These are phyloP conservation scores for Callosobruchus maculatus DNA, from an alignment of 2,888 invertebrate genomes.

Conservation along the genomic window DNA sequence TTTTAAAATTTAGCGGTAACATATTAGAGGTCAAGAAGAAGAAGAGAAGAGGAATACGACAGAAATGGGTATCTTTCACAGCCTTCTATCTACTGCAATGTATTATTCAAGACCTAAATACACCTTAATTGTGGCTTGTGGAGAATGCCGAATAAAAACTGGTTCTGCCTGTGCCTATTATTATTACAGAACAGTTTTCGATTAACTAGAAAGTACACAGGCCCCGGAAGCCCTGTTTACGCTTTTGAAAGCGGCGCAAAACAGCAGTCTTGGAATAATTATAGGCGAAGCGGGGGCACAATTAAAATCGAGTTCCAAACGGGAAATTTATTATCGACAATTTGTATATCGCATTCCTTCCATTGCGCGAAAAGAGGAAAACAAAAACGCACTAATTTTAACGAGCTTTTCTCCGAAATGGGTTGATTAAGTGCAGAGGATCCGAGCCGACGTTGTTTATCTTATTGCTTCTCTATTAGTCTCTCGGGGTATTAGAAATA, in stretches of 20 bases:
- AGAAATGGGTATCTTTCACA: too few relatives aligned
- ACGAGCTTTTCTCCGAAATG: slow-evolving; percentile 25
- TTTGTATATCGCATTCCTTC: slow-evolving; percentile 19
- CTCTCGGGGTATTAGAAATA: background rate
- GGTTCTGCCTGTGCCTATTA: too few relatives aligned
- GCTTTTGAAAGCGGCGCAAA: background rate
- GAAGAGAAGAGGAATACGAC: too few relatives aligned
- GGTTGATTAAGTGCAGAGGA: slow-evolving; percentile 24
- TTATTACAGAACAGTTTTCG: too few relatives aligned
- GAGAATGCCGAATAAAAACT: too few relatives aligned
- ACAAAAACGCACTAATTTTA: slow-evolving; percentile 3
- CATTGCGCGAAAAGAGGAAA: slow-evolving; percentile 11
- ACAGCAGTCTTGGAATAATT: background rate
- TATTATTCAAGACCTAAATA: too few relatives aligned
- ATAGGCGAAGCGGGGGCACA: slow-evolving; percentile 5
- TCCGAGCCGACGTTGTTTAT: background rate
- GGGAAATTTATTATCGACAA: slow-evolving; percentile 21
- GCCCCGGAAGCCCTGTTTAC: background rate
- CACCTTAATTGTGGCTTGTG: too few relatives aligned
- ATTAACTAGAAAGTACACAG: background rate
- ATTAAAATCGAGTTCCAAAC: slow-evolving; percentile 20
- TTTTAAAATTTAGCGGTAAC: too few relatives aligned
- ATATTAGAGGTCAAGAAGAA: too few relatives aligned
- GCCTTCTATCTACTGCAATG: too few relatives aligned
- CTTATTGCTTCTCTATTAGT: background rate